phyloP scores from a whole-genome alignment of 2,113 vertebrate genomes.

The Eulacestoma nigropectus region DNA sequence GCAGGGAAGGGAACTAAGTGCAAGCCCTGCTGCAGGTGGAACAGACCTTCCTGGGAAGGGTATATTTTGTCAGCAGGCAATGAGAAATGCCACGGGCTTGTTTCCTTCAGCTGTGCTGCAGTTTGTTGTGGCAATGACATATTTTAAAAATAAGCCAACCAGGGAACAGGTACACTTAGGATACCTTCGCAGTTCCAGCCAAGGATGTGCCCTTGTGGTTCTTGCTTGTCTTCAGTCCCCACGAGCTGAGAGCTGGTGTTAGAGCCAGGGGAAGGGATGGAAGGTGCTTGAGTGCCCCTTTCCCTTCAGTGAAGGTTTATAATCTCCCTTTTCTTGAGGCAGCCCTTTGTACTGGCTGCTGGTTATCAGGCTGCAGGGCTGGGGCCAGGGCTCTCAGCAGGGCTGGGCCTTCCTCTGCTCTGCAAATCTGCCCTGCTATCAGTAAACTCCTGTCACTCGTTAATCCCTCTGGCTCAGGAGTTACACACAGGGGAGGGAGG shows the following conservation, averaged over 20 bases:
- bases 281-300: neutral
- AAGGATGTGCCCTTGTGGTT: neutral
- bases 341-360: neutral
- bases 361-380: neutral
- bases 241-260: neutral
- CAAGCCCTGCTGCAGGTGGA: neutral
- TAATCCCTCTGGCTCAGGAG: neutral
- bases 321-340: neutral
- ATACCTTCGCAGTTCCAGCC: neutral
- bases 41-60: neutral
- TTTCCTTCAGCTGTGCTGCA: neutral
- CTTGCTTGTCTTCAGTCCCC: neutral
- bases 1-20: neutral
- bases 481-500: neutral
- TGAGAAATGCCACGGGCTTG: neutral
- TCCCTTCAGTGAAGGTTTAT: neutral
- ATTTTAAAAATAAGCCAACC: neutral
- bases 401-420: neutral
- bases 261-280: neutral
- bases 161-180: neutral
- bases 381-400: neutral
- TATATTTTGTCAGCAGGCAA: neutral
- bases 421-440: neutral
- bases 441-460: neutral
- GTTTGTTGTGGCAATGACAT: neutral